These are phyloP conservation scores for Drosophila recens DNA, from an alignment of 2,888 invertebrate genomes.

Conservation along the genomic window DNA sequence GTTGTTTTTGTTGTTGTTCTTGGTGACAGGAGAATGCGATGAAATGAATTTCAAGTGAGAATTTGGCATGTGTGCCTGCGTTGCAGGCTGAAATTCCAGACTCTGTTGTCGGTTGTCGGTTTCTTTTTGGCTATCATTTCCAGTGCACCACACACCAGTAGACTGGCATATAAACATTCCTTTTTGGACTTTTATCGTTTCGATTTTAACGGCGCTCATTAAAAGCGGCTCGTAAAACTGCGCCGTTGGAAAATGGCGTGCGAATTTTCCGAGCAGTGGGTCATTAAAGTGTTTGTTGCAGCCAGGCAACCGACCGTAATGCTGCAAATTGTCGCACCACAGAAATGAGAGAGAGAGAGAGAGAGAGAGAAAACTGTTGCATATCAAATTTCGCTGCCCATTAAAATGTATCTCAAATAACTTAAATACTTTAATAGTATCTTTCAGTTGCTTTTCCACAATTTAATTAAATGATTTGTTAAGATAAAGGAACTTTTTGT, in stretches of 20 bases:
- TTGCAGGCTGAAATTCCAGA: constrained; percentile 30
- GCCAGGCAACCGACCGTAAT: constrained; percentile 14
- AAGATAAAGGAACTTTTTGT: no score
- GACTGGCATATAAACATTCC: constrained; percentile 27
- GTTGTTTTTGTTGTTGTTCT: constrained; percentile 13
- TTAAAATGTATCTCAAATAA: constrained; percentile 22
- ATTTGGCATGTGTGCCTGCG: constrained; percentile 27
- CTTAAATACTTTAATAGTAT: constrained; percentile 1
- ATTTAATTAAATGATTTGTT: no score
- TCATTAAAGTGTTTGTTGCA: constrained; percentile 35
- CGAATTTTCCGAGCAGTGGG: constrained; percentile 45
- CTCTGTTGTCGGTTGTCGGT: constrained; percentile 10
- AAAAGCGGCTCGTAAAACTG: constrained; percentile 47
- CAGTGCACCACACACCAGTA: constrained; percentile 18
- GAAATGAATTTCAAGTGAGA: constrained; percentile 39
- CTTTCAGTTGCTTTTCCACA: neutral
- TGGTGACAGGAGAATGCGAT: constrained; percentile 36
- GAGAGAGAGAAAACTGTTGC: constrained; percentile 20
- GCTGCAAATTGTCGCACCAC: constrained; percentile 24
- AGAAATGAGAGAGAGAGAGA: constrained; percentile 1
- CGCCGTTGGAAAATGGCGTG: constrained; percentile 33
- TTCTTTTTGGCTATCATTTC: constrained; percentile 28
- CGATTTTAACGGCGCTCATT: constrained; percentile 57
- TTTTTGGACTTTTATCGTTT: constrained; percentile 39
- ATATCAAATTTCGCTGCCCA: constrained; percentile 18